These are phyloP conservation scores for Drosophila quinaria DNA, from an alignment of 2,888 invertebrate species.

Conservation along the genomic window DNA sequence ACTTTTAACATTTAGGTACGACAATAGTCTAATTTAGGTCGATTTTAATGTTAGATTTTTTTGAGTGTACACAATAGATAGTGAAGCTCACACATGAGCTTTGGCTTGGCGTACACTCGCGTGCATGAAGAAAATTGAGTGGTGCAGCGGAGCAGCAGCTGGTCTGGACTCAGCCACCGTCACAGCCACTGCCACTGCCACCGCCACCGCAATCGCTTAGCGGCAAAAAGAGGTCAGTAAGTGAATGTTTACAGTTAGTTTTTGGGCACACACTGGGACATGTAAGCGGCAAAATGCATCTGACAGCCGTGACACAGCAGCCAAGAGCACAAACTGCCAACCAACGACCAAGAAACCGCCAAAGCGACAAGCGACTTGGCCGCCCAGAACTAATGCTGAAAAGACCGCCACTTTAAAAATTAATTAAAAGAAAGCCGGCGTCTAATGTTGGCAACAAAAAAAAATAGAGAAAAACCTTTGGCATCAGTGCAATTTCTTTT, in stretches of 20 bases:
- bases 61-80: slow-evolving; percentile 25
- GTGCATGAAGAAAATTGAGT: slow-evolving; percentile 79
- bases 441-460: slow-evolving; percentile 28
- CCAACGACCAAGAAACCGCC: neutral
- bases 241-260: slow-evolving; percentile 81
- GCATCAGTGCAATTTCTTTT: slow-evolving; percentile 76
- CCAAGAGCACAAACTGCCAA: slow-evolving; percentile 4
- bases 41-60: too few relatives aligned
- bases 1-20: too few relatives aligned
- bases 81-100: slow-evolving; percentile 58
- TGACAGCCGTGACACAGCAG: slow-evolving; percentile 75
- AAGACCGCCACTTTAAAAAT: slow-evolving; percentile 53
- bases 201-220: slow-evolving; percentile 21
- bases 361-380: slow-evolving; percentile 13
- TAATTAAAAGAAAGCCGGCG: slow-evolving; percentile 75
- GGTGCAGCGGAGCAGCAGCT: slow-evolving; percentile 48
- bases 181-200: slow-evolving; percentile 18
- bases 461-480: slow-evolving; percentile 66
- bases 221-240: slow-evolving; percentile 75
- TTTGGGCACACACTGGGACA: slow-evolving; percentile 72
- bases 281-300: slow-evolving; percentile 70
- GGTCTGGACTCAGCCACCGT: neutral
- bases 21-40: too few relatives aligned
- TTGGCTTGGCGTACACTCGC: slow-evolving; percentile 58
- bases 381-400: slow-evolving; percentile 76